phyloP scores from a whole-genome alignment of 2,113 vertebrate genomes.

The Sinocyclocheilus maitianheensis region DNA sequence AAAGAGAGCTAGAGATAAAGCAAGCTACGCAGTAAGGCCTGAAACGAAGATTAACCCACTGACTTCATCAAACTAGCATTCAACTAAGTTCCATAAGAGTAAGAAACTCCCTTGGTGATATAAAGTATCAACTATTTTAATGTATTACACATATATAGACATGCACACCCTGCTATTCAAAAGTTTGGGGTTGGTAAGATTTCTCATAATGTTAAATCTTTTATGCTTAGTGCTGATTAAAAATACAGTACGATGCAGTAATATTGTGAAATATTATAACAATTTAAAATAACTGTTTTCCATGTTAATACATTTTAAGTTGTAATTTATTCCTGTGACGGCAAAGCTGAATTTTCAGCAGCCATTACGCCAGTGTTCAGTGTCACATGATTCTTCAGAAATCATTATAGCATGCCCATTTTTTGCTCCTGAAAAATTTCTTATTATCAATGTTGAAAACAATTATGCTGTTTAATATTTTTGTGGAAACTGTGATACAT shows the following conservation, averaged over 20 bases:
- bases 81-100: background rate
- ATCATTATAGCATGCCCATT: background rate
- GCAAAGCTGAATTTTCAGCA: too few relatives aligned
- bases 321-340: too few relatives aligned
- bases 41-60: background rate
- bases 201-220: background rate
- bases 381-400: background rate
- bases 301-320: background rate
- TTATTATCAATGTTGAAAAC: background rate
- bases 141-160: background rate
- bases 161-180: background rate
- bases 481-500: background rate
- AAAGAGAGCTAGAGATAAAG: slow-evolving; percentile 1
- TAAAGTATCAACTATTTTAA: background rate
- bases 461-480: background rate
- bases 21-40: background rate
- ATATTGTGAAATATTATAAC: background rate
- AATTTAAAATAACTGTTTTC: background rate
- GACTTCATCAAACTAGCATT: background rate
- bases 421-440: background rate
- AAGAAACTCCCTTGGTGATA: background rate
- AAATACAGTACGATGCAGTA: background rate
- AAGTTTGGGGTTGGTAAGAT: background rate
- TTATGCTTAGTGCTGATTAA: background rate
- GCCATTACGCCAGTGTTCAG: too few relatives aligned